Evolutionary conservation across 2,797 vertebrate species (phyloP), one percentile per base, ranked within the genome.

Genomic region (Neoniphon sammara): DNA sequence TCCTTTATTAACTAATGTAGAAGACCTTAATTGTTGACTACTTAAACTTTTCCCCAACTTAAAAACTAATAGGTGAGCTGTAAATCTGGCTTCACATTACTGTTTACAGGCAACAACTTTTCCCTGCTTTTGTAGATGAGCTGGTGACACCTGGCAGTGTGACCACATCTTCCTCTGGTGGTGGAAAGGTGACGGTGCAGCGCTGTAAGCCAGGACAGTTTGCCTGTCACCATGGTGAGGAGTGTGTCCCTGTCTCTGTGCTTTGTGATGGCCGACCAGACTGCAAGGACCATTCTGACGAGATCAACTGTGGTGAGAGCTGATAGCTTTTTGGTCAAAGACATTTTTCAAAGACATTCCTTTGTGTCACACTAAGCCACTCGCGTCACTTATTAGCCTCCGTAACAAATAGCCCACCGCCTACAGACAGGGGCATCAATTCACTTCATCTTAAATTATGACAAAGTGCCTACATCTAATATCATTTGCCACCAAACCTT

Each of bases 251-350:
- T n/a, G 65, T 64, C 20, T 88, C 90, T 8, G 87, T 81, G 25
- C 90, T 96, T 7, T 96, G 96, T 60, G 94, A 98, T 0, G 95
- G 96, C 0, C 66, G 44, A 3, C 74, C 82, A 0, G 95, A 96
- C 87, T 97, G 96, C 78, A 88, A 70, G 0, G 95, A 97, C 66
- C 87, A 84, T 25, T 96, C 94, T 0, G 96, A 96, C 0, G 96
- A 97, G 81, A 89, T 89, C 25, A 79, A 54, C 81, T 94, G 93
- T 76, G 93, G 93, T 94, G 56, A 87, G 91, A 59, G 18, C 20
- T 66, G 1, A 44, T 27, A 1, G 1, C 52, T 20, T 3, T 10
- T 21, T 14, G 1, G 5, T 50, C 30, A 31, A 2, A 44, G 10
- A 34, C 36, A 39, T 36, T 36, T 36, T 36, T 36, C 7, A 36